Base-by-base conservation (phyloP, 1,140 invertebrate genomes). In the Diploscapter pachys region DNA sequence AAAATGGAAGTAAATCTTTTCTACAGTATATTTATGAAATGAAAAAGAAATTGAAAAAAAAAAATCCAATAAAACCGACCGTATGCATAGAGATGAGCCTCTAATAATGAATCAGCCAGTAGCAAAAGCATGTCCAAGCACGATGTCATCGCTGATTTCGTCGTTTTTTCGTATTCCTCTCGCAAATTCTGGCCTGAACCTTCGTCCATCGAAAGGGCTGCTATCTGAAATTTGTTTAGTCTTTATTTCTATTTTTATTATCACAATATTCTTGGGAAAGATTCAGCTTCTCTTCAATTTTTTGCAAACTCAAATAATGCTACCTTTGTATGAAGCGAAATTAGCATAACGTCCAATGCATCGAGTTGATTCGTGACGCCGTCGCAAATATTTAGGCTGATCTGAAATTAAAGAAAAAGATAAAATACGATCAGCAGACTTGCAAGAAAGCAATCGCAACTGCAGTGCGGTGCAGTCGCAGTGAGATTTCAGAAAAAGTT, bases 321-420 rank as follows among this genome's bases (percentile, higher is more conserved):
- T 31, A 78, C 76, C 54, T 78, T 78, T 8, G 77, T 78, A 52
- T 78, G 64, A 4, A 78, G 68, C 49, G 66, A 71, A 51, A 78
- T 67, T 11, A 71, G 57, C 62, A 75, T 71, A 3, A 73, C 77
- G 52, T 78, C 77, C 5, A 78, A 50, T 4, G 61, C 72, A 54
- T 78, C 77, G 52, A 76, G 52, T 64, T 78, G 77, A 55, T 78
- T 78, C 62, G 70, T 61, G 52, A 77, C 55, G 48, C 67, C 73
- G 64, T 77, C 75, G 11, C 56, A 5, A 9, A 72, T 51, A 11
- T 56, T 13, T 48, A 48, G n/a, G 8, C 54, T 57, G 68, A 9
- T 5, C 52, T 64, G 51, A 9, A 13, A 51, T 67, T 48, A 48
- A n/a, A n/a, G 0, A 31, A 31, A 31, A 31, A 31, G 1, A 31